Base-by-base conservation (phyloP, 2,113 vertebrate species). In the Piaya cayana region DNA sequence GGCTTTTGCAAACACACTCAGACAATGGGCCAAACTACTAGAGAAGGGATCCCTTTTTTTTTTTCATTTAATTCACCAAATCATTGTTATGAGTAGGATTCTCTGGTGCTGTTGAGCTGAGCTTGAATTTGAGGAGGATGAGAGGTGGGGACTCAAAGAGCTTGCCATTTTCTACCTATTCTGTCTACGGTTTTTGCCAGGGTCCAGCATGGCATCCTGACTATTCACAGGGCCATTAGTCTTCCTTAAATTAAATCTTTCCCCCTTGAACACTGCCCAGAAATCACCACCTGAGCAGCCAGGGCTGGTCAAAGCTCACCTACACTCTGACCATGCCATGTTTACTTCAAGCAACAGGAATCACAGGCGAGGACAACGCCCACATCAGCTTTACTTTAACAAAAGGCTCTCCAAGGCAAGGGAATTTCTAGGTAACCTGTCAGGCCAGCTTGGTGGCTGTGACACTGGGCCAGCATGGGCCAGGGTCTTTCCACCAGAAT, bases 271-370 rank as follows among this genome's bases (percentile, higher is more conserved):
- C 37, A 60, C 17, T 79, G 58, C 30, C 62, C 59, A 81, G 80
- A 85, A 82, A 70, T 55, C 37, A 56, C 17, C 16, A 56, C 19
- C 18, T 82, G 32, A 80, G 56, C 82, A 84, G 62, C 21, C 53
- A 58, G 76, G 30, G 22, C 63, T 72, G 70, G 72, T 55, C 90
- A 95, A 86, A 93, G 93, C 86, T 91, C 81, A 89, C 77, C 82
- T 90, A 60, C 2, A 11, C 19, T 67, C 50, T 16, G 82, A 58
- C 75, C 77, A 45, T 26, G 37, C 7, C 2, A 14, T 43, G 29
- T 86, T 91, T 82, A 65, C 70, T 89, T 65, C 94, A 74, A 2
- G 67, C 77, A 83, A 74, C n/a, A 26, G 7, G 14, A 86, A 32
- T 21, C 39, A 10, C 5, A 77, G 39, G n/a, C 39, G 43, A 68